Evolutionary conservation across 2,888 invertebrate species (phyloP).

Genomic region (Anarsia innoxiella): DNA sequence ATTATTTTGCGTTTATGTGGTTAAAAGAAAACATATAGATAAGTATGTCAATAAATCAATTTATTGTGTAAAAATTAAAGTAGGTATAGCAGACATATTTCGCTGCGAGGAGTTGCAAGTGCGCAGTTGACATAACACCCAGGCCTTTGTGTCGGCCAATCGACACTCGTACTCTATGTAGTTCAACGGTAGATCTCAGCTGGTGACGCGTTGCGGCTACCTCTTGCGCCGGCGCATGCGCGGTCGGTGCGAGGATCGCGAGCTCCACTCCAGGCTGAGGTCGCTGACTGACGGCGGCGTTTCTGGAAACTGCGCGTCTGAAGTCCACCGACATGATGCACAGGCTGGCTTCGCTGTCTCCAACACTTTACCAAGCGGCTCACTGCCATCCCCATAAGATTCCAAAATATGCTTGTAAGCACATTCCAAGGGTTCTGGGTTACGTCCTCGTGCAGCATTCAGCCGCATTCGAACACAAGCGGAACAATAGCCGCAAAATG

Average conservation of each 20-base stretch:
- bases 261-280: conserved; percentile 64
- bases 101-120: too few relatives aligned
- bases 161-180: conserved; percentile 22
- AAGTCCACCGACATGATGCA: conserved; percentile 66
- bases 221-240: conserved; percentile 57
- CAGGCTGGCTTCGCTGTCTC: conserved; percentile 50
- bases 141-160: too few relatives aligned
- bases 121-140: too few relatives aligned
- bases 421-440: conserved; percentile 59
- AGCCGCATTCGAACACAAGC: conserved; percentile 62
- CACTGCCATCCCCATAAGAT: conserved; percentile 44
- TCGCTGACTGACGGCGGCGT: conserved; percentile 62
- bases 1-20: too few relatives aligned
- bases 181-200: conserved; percentile 17
- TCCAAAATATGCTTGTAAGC: conserved; percentile 70
- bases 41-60: too few relatives aligned
- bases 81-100: too few relatives aligned
- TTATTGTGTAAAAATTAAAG: too few relatives aligned
- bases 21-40: too few relatives aligned
- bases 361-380: conserved; percentile 35
- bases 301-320: conserved; percentile 66
- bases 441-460: conserved; percentile 56
- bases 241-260: conserved; percentile 49
- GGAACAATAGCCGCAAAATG: conserved; percentile 65
- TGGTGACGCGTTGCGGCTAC: conserved; percentile 38